Evolutionary conservation across 2,888 invertebrate species (phyloP), one percentile per base, ranked within the genome.

Genomic region (Trilocha varians): DNA sequence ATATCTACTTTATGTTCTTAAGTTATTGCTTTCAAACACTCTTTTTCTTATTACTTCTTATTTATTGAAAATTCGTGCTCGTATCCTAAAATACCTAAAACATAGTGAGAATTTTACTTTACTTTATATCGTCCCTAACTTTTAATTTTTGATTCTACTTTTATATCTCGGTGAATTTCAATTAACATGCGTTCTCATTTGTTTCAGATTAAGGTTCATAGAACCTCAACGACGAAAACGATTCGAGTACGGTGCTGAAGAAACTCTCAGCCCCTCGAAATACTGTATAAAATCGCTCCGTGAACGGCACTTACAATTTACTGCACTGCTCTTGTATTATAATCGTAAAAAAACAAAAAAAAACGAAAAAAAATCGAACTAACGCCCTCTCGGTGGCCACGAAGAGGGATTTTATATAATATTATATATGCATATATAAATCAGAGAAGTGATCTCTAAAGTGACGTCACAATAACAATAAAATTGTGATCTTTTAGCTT

Each of bases 401-500:
- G 84, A 65, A 52, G 83, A 65, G 55, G 66, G 65, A 58, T 55
- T 62, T 50, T 9, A 62, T 57, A 64, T 65, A 63, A 62, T 63
- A 67, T 71, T 75, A 78, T 83, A 83, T 84, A 82, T 82, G 78
- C 80, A 83, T 83, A 82, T 82, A 78, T 82, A 76, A 78, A 77
- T 61, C 57, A 65, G 71, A 70, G 71, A 59, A 69, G 65, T 76
- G 85, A 85, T 85, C 85, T 85, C 85, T 78, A 69, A 71, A 59
- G 82, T 85, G 79, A 85, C 84, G 84, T 85, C 85, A 84, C 85
- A 84, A 78, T 70, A 64, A 46, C 46, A 41, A 45, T 46, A 42
- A 50, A 48, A 70, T 82, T 84, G 83, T 84, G 78, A 80, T 80
- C 65, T 55, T 58, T 75, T 75, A 56, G 67, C 68, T 69, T 65